A percentile compares a stretch with the other conserved stretches of the same genome.
Evolutionary conservation across 2,113 vertebrate species (phyloP).

Genomic region (Heterochromis multidens): DNA sequence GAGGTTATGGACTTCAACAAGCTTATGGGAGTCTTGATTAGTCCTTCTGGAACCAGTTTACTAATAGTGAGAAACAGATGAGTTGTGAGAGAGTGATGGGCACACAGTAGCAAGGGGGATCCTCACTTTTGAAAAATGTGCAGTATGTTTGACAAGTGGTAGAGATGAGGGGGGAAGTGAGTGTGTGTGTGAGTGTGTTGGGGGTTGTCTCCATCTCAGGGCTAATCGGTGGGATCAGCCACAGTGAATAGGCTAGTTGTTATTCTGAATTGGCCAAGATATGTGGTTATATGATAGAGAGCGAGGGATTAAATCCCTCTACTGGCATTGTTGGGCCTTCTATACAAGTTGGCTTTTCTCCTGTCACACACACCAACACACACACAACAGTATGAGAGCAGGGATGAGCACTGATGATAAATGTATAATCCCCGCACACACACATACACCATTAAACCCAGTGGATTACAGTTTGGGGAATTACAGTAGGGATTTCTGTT

Average conservation of each 20-base stretch:
- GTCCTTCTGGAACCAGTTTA: background rate
- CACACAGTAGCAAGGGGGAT: conserved; percentile 2
- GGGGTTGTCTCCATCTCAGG: conserved; percentile 52
- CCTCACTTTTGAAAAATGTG: conserved; percentile 6
- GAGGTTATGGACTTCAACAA: conserved; percentile 14
- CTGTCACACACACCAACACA: conserved; percentile 11
- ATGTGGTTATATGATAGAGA: conserved; percentile 75
- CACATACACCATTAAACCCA: conserved; percentile 69
- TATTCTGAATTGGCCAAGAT: conserved; percentile 86
- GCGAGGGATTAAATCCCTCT: conserved; percentile 66
- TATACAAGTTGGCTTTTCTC: conserved; percentile 63
- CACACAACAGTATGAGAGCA: conserved; percentile 35
- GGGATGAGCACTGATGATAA: conserved; percentile 72
- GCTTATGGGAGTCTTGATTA: conserved; percentile 17
- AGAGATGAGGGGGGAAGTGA: background rate
- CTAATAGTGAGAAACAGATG: background rate
- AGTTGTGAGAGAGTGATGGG: background rate
- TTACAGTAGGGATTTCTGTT: conserved; percentile 73
- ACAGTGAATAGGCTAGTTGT: conserved; percentile 83
- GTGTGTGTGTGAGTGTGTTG: background rate
- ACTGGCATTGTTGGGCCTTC: conserved; percentile 57
- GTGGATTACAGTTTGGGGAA: conserved; percentile 76
- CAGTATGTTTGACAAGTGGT: conserved; percentile 23
- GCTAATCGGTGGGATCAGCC: conserved; percentile 61
- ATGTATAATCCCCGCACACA: conserved; percentile 71